phyloP scores from a whole-genome alignment of 2,797 vertebrate genomes.

The Adrianichthys oophorus region DNA sequence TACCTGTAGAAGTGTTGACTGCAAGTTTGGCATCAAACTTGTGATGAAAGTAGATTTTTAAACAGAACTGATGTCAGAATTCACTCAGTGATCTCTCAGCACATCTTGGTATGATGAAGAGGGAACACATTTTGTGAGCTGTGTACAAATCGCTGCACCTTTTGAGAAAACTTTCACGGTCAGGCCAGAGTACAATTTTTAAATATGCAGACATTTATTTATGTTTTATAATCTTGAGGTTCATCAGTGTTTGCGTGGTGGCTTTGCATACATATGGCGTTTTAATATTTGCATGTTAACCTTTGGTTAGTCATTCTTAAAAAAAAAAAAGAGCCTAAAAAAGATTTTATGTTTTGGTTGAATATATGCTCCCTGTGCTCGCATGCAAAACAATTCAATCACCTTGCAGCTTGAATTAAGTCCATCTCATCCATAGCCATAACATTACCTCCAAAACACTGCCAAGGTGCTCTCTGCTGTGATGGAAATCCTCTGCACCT shows the following conservation, averaged over 20 bases:
- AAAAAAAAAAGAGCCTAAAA: not conserved
- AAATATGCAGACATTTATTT: slow-evolving; percentile 3
- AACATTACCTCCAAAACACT: not conserved
- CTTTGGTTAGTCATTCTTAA: not conserved
- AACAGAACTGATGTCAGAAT: slow-evolving; percentile 9
- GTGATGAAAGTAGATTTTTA: slow-evolving; percentile 9
- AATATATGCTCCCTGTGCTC: slow-evolving; percentile 28
- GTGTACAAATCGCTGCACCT: slow-evolving; percentile 1
- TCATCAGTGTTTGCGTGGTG: not conserved
- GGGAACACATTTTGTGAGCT: slow-evolving; percentile 12
- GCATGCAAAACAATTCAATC: slow-evolving; percentile 18
- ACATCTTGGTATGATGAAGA: slow-evolving; percentile 1
- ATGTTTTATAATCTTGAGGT: slow-evolving; percentile 1
- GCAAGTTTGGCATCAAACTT: slow-evolving; percentile 8
- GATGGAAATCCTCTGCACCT: not conserved
- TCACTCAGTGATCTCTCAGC: slow-evolving; percentile 15
- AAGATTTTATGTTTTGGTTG: slow-evolving; percentile 12
- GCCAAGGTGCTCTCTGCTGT: not conserved
- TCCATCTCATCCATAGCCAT: slow-evolving; percentile 1
- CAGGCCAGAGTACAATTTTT: slow-evolving; percentile 1
- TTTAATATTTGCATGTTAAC: too few relatives aligned
- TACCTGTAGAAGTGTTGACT: slow-evolving; percentile 2
- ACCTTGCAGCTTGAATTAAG: slow-evolving; percentile 24
- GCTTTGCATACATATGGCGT: too few relatives aligned
- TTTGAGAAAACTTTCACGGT: not conserved